Percentiles rank a stretch among this genome's conserved stretches.
phyloP scores from a whole-genome alignment of 2,797 vertebrate genomes.

The Podarcis lilfordi region DNA sequence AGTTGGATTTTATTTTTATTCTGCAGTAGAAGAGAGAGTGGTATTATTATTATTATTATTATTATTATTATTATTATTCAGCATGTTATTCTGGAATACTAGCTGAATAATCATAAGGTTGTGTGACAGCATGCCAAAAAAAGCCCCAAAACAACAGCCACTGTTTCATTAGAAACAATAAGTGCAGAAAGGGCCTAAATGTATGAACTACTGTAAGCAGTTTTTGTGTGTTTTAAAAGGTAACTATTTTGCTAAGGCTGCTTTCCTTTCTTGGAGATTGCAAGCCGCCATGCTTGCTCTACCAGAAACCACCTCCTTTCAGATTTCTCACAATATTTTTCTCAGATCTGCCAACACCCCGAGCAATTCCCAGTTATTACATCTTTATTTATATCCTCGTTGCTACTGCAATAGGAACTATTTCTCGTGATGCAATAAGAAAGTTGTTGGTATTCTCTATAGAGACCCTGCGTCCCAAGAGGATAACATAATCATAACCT shows the following conservation, averaged over 20 bases:
- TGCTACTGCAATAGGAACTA: background rate
- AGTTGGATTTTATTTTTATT: too few relatives aligned
- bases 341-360: background rate
- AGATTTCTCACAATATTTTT: background rate
- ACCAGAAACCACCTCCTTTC: background rate
- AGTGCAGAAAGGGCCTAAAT: background rate
- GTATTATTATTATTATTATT: too few relatives aligned
- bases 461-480: background rate
- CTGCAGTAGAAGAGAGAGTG: too few relatives aligned
- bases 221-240: background rate
- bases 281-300: background rate
- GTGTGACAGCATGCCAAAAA: too few relatives aligned
- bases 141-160: too few relatives aligned
- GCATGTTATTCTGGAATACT: too few relatives aligned
- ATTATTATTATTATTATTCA: too few relatives aligned
- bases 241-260: background rate
- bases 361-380: too few relatives aligned
- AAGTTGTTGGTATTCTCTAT: background rate
- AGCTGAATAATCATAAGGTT: too few relatives aligned
- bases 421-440: background rate
- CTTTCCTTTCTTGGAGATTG: background rate
- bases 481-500: background rate
- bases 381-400: background rate
- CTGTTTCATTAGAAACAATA: too few relatives aligned
- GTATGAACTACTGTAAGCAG: background rate